These are phyloP conservation scores for Lutraria rhynchaena DNA, from an alignment of 1,140 invertebrate genomes.

Conservation along the genomic window DNA sequence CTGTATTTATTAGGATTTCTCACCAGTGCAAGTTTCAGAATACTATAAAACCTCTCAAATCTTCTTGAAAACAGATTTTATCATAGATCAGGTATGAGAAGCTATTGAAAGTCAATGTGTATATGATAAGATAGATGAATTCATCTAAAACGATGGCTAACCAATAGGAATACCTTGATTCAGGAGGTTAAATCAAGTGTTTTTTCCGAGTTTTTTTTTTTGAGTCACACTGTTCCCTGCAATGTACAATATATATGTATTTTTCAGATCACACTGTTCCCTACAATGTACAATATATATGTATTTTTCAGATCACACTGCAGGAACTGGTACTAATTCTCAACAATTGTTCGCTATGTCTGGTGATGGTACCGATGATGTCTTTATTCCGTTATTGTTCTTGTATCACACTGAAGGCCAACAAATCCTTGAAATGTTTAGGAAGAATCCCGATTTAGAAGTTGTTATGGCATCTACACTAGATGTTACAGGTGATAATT, in stretches of 20 bases:
- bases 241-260: too few species aligned
- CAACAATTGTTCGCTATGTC: constrained; percentile 97
- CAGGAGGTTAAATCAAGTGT: too few species aligned
- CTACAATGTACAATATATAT: not conserved
- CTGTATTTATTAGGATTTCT: too few species aligned
- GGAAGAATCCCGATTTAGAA: constrained; percentile 62
- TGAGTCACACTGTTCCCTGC: not conserved
- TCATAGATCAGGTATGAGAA: too few species aligned
- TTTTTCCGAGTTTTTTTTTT: not conserved
- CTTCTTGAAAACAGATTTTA: too few species aligned
- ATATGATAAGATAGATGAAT: too few species aligned
- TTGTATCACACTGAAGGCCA: constrained; percentile 92
- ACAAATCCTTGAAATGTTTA: constrained; percentile 85
- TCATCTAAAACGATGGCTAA: too few species aligned
- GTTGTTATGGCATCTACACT: constrained; percentile 61
- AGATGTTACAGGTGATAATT: constrained; percentile 32
- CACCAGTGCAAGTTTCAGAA: too few species aligned
- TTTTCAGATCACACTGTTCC: too few species aligned
- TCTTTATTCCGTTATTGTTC: constrained; percentile 95
- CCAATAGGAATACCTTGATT: too few species aligned
- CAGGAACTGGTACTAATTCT: constrained; percentile 87
- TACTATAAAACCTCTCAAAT: too few species aligned
- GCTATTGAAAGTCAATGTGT: too few species aligned
- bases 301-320: constrained; percentile 88
- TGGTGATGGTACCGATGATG: constrained; percentile 93